Evolutionary conservation across 2,797 vertebrate species (phyloP).

Genomic region (Pyrocephalus nanus): DNA sequence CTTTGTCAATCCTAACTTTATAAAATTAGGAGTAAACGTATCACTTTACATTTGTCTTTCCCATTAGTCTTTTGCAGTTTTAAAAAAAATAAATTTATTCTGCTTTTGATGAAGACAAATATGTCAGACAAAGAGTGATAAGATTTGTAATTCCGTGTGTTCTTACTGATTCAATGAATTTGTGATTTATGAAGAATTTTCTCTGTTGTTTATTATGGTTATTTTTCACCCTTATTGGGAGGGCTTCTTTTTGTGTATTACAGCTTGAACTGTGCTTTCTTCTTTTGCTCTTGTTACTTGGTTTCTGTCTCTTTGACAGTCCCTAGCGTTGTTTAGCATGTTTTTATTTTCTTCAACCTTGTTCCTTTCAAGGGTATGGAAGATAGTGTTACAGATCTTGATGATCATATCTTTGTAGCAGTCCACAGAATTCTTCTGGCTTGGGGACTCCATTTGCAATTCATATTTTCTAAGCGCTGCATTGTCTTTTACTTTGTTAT

Average conservation of each 20-base stretch:
- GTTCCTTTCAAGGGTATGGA: background rate
- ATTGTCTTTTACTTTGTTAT: background rate
- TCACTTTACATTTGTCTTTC: background rate
- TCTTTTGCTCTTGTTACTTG: background rate
- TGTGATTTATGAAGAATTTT: background rate
- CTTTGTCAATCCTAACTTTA: background rate
- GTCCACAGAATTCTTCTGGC: background rate
- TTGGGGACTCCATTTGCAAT: background rate
- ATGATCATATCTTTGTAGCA: background rate
- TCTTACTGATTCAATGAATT: background rate
- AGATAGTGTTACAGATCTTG: background rate
- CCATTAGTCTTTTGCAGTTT: background rate
- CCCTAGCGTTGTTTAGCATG: background rate
- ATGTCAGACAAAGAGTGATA: background rate
- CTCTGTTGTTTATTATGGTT: background rate
- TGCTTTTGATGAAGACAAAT: background rate
- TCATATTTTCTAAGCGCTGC: background rate
- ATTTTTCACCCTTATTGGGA: background rate
- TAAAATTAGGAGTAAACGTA: background rate
- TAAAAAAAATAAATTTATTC: background rate
- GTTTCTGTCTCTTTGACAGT: background rate
- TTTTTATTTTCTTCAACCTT: background rate
- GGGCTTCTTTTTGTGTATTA: background rate
- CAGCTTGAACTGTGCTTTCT: background rate
- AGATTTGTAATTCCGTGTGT: background rate